Conservation (phyloP, 2,888 invertebrate genomes). For the Dendrolimus pini region DNA sequence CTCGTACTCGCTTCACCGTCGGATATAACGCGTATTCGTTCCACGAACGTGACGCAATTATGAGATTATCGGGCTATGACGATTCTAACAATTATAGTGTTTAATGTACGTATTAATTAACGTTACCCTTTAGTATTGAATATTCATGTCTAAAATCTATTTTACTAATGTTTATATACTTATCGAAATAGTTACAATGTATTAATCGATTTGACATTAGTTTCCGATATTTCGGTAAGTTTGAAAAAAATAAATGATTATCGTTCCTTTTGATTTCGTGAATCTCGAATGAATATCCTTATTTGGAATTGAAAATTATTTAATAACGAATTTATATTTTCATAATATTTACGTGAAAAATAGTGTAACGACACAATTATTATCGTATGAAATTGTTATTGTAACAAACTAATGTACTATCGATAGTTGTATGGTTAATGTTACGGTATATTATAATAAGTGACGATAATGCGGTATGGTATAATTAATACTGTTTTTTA, state of each 20-base stretch:
- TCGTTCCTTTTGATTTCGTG: conserved; percentile 30
- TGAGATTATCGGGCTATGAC: conserved; percentile 38
- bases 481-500: not conserved
- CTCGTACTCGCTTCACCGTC: not conserved
- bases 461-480: no score
- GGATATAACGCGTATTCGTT: not conserved
- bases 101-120: conserved; percentile 38
- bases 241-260: conserved; percentile 17
- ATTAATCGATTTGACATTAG: not conserved
- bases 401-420: not conserved
- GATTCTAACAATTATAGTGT: conserved; percentile 47
- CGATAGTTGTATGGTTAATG: conserved; percentile 1
- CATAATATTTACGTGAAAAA: conserved; percentile 51
- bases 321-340: conserved; percentile 54
- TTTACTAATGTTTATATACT: conserved; percentile 44
- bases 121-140: conserved; percentile 49
- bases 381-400: conserved; percentile 11
- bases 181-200: conserved; percentile 24
- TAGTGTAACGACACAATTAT: conserved; percentile 15
- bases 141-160: conserved; percentile 43
- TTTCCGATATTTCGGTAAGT: not conserved
- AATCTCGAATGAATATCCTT: conserved; percentile 26
- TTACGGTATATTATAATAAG: not conserved
- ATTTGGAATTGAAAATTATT: conserved; percentile 64
- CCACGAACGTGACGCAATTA: not conserved